phyloP scores from a whole-genome alignment of 2,113 vertebrate genomes.

The Holacanthus passer region DNA sequence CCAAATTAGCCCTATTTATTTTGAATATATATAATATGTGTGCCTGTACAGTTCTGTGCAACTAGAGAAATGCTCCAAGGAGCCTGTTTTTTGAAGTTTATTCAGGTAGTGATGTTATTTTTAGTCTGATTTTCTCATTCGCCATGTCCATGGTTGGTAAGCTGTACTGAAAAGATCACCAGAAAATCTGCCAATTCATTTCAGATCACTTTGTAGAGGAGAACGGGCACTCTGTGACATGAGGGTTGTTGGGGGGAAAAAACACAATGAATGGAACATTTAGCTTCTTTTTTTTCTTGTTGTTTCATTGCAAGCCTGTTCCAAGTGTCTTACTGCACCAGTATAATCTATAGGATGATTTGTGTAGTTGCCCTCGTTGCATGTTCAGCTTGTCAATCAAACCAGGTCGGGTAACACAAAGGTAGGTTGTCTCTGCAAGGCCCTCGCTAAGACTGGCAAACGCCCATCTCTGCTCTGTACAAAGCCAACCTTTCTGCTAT shows the following conservation, averaged over 20 bases:
- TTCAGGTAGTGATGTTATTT: slow-evolving; percentile 82
- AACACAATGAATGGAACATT: slow-evolving; percentile 62
- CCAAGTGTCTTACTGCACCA: slow-evolving; percentile 77
- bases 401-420: slow-evolving; percentile 75
- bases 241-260: slow-evolving; percentile 46
- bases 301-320: slow-evolving; percentile 80
- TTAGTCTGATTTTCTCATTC: slow-evolving; percentile 75
- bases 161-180: slow-evolving; percentile 76
- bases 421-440: slow-evolving; percentile 54
- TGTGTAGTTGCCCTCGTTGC: slow-evolving; percentile 82
- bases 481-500: slow-evolving; percentile 79
- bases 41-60: slow-evolving; percentile 87
- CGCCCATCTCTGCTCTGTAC: slow-evolving; percentile 58
- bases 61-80: slow-evolving; percentile 79
- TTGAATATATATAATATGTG: slow-evolving; percentile 84
- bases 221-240: slow-evolving; percentile 50
- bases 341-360: slow-evolving; percentile 77
- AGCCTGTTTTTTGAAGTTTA: slow-evolving; percentile 83
- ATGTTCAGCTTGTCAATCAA: slow-evolving; percentile 84
- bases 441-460: slow-evolving; percentile 30
- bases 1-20: slow-evolving; percentile 87
- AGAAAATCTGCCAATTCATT: slow-evolving; percentile 67
- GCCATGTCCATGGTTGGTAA: slow-evolving; percentile 72
- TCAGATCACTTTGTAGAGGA: slow-evolving; percentile 68
- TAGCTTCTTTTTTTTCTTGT: slow-evolving; percentile 64